Evolutionary conservation across 2,797 vertebrate species (phyloP), one percentile per base, ranked within the genome.

Genomic region (Channa striata): DNA sequence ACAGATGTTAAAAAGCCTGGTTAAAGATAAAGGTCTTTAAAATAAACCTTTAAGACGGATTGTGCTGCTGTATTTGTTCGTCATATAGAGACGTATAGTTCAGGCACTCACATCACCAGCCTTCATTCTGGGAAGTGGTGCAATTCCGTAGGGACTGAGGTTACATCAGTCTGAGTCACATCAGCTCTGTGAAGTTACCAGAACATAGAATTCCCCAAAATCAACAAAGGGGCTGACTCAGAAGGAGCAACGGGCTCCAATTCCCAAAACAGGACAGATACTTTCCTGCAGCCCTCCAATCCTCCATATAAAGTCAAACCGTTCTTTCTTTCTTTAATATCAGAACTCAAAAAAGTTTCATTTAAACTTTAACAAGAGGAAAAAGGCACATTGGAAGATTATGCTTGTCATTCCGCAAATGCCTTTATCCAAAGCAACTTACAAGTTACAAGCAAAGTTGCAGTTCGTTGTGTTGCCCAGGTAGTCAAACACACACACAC

Each of bases 151-250:
- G 77, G 39, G 74, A 79, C 57, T 65, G 44, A 11, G 64, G 68
- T 69, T 66, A 76, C 76, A 67, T 74, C 53, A 54, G 61, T 68
- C 59, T 91, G 90, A 91, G 74, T 92, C 91, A 92, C 69, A 69
- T 72, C 75, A 67, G 60, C 67, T 72, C 48, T 42, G 65, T 66
- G 52, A 52, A 81, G 37, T 88, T 87, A 87, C 70, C 81, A 85
- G 80, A 88, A 82, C 23, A 64, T 60, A 77, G 70, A 86, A 83
- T 83, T 81, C 74, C 83, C 77, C 66, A 51, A 83, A 84, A 81
- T 60, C 70, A 75, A 72, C 74, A 67, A 80, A 43, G 74, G 47
- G 71, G 74, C 75, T 90, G 89, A 91, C 71, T 91, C 87, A 90
- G 77, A 82, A 59, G 63, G 39, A 68, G 68, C 67, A 78, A 70